Evolutionary conservation across 2,797 vertebrate species (phyloP), one percentile per base, ranked within the genome.

Genomic region (Lepilemur septentrionalis): DNA sequence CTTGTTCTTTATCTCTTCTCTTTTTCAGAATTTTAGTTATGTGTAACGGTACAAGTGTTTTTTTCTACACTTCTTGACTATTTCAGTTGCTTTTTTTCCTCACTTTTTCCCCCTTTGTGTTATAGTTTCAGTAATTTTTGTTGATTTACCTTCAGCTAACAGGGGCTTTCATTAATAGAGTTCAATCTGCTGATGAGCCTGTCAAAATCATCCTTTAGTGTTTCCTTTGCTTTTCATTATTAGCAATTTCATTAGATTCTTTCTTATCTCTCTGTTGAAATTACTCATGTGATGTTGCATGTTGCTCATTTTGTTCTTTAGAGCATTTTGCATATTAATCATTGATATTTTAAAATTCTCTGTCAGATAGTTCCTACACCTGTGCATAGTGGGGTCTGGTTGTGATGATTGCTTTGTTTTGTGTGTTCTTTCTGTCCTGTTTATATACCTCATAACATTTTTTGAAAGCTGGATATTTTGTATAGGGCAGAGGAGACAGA

Each of bases 351-450:
- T 28, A 25, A 75, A 86, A 63, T 61, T 79, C 4, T 22, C 10
- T 83, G 11, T 85, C 55, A 69, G 20, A 12, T 23, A 48, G 13
- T 82, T 88, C 14, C 3, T 22, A 70, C 3, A 52, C 38, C 20
- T 57, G 6, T 78, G 13, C 35, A 81, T 22, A 85, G 12, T n/a
- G 50, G 88, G 87, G 8, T 72, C 23, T 83, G 43, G 23, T 57
- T 94, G 41, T 72, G n/a, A 57, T 48, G n/a, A 25, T 43, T 61
- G 22, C 10, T 92, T 48, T 84, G 20, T 14, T 72, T 85, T 83
- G 11, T 72, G 1, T 76, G 35, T 61, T 87, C 81, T 82, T 88
- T 96, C n/a, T 78, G 91, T 94, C 22, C 28, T 91, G 84, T 67
- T 70, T 15, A 2, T 67, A 78, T 13, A 76, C 14, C 9, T 76